phyloP scores from a whole-genome alignment of 2,113 vertebrate species.

The Takifugu bimaculatus region DNA sequence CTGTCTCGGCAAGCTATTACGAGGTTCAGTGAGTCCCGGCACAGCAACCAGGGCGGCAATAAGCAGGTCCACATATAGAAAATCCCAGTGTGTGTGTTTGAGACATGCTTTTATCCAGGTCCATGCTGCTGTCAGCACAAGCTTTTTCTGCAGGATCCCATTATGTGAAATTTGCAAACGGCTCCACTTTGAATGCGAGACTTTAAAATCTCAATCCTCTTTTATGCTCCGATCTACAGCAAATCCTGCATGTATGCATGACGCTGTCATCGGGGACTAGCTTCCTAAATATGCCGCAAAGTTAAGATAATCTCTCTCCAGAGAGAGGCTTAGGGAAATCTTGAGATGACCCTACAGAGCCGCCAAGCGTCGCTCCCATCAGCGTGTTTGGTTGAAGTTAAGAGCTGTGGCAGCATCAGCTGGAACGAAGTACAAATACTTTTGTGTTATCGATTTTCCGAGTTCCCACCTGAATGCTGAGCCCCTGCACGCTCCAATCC shows the following conservation, averaged over 20 bases:
- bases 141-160: constrained; percentile 29
- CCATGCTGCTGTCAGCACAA: constrained; percentile 43
- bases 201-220: constrained; percentile 36
- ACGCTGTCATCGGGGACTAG: constrained; percentile 19
- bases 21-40: constrained; percentile 61
- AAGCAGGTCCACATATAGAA: constrained; percentile 53
- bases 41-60: constrained; percentile 36
- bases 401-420: constrained; percentile 4
- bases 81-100: constrained; percentile 28
- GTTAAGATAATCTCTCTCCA: constrained; percentile 47
- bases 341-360: constrained; percentile 36
- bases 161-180: constrained; percentile 27
- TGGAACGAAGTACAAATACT: constrained; percentile 5
- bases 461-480: constrained; percentile 9
- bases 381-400: constrained; percentile 1
- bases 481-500: constrained; percentile 1
- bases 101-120: constrained; percentile 11
- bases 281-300: constrained; percentile 33
- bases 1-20: constrained; percentile 72
- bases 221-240: constrained; percentile 23
- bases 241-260: constrained; percentile 24
- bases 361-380: constrained; percentile 28
- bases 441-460: neutral
- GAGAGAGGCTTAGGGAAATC: constrained; percentile 30
- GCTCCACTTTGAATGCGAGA: constrained; percentile 23